phyloP scores from a whole-genome alignment of 1,140 invertebrate genomes.

The Drosophila nigromelanica region DNA sequence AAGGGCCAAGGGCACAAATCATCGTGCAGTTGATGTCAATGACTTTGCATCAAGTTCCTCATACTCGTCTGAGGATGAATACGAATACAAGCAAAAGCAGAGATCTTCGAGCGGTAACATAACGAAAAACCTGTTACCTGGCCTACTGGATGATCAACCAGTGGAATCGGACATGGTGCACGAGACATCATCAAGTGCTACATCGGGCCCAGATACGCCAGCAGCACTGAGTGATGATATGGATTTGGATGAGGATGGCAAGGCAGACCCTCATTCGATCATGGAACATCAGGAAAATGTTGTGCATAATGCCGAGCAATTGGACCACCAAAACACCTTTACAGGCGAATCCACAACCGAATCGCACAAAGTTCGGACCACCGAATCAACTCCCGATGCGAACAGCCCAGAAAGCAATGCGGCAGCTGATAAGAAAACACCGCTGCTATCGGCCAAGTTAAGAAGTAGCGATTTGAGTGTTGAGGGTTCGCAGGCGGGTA shows the following conservation, averaged over 20 bases:
- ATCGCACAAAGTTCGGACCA: neutral
- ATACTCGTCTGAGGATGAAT: constrained; percentile 67
- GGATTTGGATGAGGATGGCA: constrained; percentile 85
- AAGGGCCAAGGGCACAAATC: constrained; percentile 1
- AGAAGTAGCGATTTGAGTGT: constrained; percentile 55
- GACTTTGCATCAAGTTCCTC: constrained; percentile 67
- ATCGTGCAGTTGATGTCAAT: constrained; percentile 1
- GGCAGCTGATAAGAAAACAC: neutral
- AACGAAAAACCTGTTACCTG: neutral
- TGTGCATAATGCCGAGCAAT: neutral
- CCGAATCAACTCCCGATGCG: neutral
- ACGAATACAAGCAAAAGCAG: constrained; percentile 5
- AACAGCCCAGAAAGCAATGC: neutral
- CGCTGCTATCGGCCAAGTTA: constrained; percentile 13
- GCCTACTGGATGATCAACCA: neutral
- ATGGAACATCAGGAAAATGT: neutral
- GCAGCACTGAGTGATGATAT: constrained; percentile 87
- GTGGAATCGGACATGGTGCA: neutral
- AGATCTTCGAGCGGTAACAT: neutral
- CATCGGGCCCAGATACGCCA: constrained; percentile 93
- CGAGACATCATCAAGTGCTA: constrained; percentile 88
- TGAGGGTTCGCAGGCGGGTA: constrained; percentile 42
- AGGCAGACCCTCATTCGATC: neutral
- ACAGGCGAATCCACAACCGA: neutral
- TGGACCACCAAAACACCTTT: neutral